Evolutionary conservation across 2,113 vertebrate species (phyloP).

Genomic region (Willisornis vidua): DNA sequence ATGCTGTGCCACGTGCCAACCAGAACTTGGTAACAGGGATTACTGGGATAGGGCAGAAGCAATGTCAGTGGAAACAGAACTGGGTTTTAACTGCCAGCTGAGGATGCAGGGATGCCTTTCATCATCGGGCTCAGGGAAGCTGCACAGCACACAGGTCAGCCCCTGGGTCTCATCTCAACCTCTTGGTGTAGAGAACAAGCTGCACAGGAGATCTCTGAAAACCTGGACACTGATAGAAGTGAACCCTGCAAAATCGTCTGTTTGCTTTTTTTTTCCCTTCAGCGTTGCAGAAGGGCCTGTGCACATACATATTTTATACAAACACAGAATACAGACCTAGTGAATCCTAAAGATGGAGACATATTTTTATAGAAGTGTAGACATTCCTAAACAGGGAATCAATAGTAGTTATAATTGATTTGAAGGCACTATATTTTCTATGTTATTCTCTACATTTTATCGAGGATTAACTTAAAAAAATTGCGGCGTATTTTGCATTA

Average conservation of each 20-base stretch:
- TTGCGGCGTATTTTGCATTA: neutral
- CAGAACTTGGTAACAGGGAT: neutral
- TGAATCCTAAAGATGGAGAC: neutral
- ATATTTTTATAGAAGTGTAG: neutral
- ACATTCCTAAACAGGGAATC: neutral
- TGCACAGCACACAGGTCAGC: neutral
- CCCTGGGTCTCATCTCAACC: neutral
- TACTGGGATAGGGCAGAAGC: neutral
- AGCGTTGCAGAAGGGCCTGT: neutral
- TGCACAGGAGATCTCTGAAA: neutral
- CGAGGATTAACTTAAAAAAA: neutral
- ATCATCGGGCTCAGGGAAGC: neutral
- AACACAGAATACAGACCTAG: neutral
- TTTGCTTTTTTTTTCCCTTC: neutral
- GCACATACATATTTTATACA: accelerated
- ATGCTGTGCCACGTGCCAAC: neutral
- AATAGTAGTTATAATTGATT: neutral
- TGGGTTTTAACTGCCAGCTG: neutral
- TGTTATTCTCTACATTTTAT: neutral
- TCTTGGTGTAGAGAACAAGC: neutral
- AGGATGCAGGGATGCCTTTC: neutral
- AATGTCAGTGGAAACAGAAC: accelerated
- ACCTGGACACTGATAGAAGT: neutral
- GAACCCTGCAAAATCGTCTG: neutral
- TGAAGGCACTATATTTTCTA: neutral